Percentiles rank a stretch among this genome's conserved stretches.
Evolutionary conservation across 2,113 vertebrate genomes (phyloP).

Genomic region (Rana temporaria): DNA sequence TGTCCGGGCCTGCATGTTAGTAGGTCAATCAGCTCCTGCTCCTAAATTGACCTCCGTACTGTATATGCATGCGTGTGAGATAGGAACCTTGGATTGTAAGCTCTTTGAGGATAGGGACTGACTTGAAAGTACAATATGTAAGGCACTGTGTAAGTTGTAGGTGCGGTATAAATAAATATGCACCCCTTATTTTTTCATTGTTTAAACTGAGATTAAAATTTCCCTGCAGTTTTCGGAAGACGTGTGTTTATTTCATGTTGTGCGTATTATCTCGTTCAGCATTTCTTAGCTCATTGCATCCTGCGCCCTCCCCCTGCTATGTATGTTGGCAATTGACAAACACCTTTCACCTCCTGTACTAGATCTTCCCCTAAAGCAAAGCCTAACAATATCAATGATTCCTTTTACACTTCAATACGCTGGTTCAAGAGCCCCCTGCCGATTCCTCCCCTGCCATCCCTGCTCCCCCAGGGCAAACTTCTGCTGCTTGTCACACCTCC

Average conservation of each 20-base stretch:
- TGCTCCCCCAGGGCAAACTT: slow-evolving; percentile 38
- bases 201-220: too few species aligned
- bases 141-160: too few species aligned
- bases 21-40: too few species aligned
- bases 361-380: slow-evolving; percentile 48
- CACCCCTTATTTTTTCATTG: too few species aligned
- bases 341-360: slow-evolving; percentile 43
- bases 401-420: slow-evolving; percentile 51
- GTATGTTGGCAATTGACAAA: slow-evolving; percentile 13
- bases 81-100: too few species aligned
- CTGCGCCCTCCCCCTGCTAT: neutral
- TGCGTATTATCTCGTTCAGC: slow-evolving; percentile 16
- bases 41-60: too few species aligned
- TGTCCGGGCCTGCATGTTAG: too few species aligned
- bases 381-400: slow-evolving; percentile 46
- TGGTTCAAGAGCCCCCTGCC: slow-evolving; percentile 35
- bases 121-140: too few species aligned
- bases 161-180: too few species aligned
- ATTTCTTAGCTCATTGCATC: slow-evolving; percentile 19
- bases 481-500: slow-evolving; percentile 47
- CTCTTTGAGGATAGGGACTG: too few species aligned
- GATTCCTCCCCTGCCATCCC: slow-evolving; percentile 38
- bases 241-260: neutral
- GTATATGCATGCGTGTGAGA: too few species aligned
- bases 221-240: too few species aligned